These are phyloP conservation scores for Nyctibius bracteatus DNA, from an alignment of 2,113 vertebrate genomes.

Conservation along the genomic window DNA sequence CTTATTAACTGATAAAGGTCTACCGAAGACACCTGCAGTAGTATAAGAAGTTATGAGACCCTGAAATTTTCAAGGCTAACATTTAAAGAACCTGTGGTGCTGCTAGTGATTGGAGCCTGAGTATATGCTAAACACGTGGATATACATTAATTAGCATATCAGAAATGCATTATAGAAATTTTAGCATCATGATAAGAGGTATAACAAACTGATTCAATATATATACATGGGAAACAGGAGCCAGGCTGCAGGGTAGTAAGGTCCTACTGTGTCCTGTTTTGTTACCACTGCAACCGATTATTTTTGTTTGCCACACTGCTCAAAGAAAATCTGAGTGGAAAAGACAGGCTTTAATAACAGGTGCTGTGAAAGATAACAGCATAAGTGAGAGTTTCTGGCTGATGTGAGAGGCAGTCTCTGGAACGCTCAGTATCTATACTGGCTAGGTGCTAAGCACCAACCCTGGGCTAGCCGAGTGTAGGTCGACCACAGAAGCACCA, in stretches of 20 bases:
- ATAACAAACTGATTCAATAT: neutral
- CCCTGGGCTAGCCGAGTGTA: neutral
- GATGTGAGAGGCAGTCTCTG: neutral
- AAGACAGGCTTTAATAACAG: constrained; percentile 24
- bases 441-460: neutral
- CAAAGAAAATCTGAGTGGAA: constrained; percentile 31
- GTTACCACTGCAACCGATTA: neutral
- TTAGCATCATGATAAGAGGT: neutral
- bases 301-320: constrained; percentile 19
- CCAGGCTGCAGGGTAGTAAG: neutral
- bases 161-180: neutral
- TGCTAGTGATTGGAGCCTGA: neutral
- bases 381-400: neutral
- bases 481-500: neutral
- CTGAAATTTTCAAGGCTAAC: neutral
- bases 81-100: neutral
- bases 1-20: neutral
- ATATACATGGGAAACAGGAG: neutral
- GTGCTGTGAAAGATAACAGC: constrained; percentile 29
- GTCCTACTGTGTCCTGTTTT: neutral
- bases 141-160: neutral
- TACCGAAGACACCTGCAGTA: neutral
- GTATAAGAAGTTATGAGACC: neutral
- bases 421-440: neutral
- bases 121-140: neutral